These are phyloP conservation scores for Ostrea denselamellosa DNA, from an alignment of 1,140 invertebrate species.

Conservation along the genomic window DNA sequence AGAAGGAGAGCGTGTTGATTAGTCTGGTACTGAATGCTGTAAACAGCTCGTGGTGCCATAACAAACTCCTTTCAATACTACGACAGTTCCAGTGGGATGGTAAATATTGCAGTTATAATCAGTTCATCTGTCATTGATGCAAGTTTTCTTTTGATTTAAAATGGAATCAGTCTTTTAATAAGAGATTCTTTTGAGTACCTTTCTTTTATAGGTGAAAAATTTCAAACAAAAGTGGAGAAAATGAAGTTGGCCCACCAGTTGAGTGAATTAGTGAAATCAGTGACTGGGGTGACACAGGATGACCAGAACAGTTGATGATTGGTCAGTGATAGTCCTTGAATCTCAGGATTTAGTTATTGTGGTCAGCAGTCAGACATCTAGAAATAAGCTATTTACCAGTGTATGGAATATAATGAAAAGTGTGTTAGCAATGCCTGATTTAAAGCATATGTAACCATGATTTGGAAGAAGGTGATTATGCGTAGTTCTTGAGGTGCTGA, in stretches of 20 bases:
- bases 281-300: conserved; percentile 2
- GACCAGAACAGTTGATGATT: neutral
- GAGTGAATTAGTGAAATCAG: conserved; percentile 35
- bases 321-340: neutral
- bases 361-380: neutral
- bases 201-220: conserved; percentile 39
- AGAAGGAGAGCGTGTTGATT: conserved; percentile 46
- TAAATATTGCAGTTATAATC: neutral
- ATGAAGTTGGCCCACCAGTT: conserved; percentile 44
- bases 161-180: neutral
- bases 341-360: neutral
- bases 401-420: no score
- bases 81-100: conserved; percentile 47
- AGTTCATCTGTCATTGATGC: neutral
- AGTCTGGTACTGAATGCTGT: conserved; percentile 44
- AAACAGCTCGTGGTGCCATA: neutral
- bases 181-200: neutral
- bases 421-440: no score
- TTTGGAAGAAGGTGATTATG: no score
- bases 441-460: no score
- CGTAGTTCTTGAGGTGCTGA: no score
- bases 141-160: neutral
- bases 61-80: conserved; percentile 38
- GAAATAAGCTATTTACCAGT: no score
- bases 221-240: conserved; percentile 50